These are phyloP conservation scores for Lepus europaeus DNA, from an alignment of 2,113 vertebrate species.

Conservation along the genomic window DNA sequence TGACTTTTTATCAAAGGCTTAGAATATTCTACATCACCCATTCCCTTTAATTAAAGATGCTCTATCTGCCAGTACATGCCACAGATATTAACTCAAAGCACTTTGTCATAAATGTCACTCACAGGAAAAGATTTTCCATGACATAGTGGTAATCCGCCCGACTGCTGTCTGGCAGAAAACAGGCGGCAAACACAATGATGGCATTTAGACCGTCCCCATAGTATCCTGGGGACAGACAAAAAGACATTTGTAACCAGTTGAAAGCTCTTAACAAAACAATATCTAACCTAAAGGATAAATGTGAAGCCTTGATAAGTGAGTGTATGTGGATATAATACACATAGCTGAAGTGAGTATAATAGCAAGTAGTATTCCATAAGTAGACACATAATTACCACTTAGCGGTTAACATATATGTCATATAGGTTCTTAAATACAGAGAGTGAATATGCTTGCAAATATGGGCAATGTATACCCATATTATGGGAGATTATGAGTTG, in stretches of 20 bases:
- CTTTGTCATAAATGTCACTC: conserved; percentile 86
- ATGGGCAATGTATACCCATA: no score
- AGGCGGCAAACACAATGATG: conserved; percentile 98
- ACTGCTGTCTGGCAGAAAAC: conserved; percentile 97
- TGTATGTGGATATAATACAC: background rate
- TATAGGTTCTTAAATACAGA: background rate
- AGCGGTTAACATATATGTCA: background rate
- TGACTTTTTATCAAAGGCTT: conserved; percentile 44
- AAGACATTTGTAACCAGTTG: conserved; percentile 80
- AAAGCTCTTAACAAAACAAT: conserved; percentile 72
- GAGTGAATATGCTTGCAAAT: background rate
- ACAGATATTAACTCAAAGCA: conserved; percentile 70
- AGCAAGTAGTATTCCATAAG: background rate
- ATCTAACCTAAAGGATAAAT: conserved; percentile 60
- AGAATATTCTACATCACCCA: conserved; percentile 12
- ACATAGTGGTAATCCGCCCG: conserved; percentile 96
- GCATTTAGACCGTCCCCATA: conserved; percentile 97
- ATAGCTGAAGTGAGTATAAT: background rate
- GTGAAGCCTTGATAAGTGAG: conserved; percentile 20
- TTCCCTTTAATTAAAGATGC: conserved; percentile 69
- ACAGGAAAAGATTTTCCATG: conserved; percentile 99
- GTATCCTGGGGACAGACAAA: conserved; percentile 92
- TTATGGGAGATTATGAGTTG: background rate
- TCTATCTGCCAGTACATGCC: conserved; percentile 69
- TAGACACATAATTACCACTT: background rate